Percentiles rank a stretch among this genome's conserved stretches.
Conservation (phyloP, 1,140 invertebrate species). For the Zaprionus africanus region DNA sequence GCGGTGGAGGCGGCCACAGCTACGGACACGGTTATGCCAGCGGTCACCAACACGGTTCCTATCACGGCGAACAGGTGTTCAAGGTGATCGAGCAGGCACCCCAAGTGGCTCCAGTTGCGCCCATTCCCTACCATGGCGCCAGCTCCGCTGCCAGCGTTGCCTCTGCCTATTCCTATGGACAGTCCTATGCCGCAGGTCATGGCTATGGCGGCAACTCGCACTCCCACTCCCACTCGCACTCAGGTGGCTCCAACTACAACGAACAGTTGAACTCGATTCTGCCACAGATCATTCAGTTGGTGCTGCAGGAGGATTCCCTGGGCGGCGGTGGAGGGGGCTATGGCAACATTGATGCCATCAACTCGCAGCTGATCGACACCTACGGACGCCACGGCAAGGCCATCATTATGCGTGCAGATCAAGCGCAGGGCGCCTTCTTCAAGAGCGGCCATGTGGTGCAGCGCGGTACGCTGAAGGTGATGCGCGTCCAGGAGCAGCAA, state of each 20-base stretch:
- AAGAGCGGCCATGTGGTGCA: slow-evolving; percentile 75
- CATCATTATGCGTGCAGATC: slow-evolving; percentile 64
- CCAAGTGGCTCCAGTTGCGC: slow-evolving; percentile 14
- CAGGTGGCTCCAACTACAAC: slow-evolving; percentile 11
- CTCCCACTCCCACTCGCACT: slow-evolving; percentile 44
- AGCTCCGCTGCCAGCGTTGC: slow-evolving; percentile 25
- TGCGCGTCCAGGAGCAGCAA: slow-evolving; percentile 55
- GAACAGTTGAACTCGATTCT: slow-evolving; percentile 65
- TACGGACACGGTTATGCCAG: slow-evolving; percentile 46
- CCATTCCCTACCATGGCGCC: slow-evolving; percentile 52
- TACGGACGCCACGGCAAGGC: slow-evolving; percentile 67
- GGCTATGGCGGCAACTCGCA: slow-evolving; percentile 49
- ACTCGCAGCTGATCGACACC: slow-evolving; percentile 63
- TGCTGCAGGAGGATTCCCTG: slow-evolving; percentile 65
- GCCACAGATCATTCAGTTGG: slow-evolving; percentile 74
- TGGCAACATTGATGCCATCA: slow-evolving; percentile 60
- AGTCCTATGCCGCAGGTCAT: slow-evolving; percentile 63
- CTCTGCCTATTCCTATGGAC: slow-evolving; percentile 56
- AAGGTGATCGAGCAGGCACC: slow-evolving; percentile 70
- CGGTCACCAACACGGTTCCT: slow-evolving; percentile 32
- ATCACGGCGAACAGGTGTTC: slow-evolving; percentile 58
- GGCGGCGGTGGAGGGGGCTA: slow-evolving; percentile 45
- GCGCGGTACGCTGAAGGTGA: slow-evolving; percentile 72
- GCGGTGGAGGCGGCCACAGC: slow-evolving; percentile 22
- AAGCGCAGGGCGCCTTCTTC: slow-evolving; percentile 67